These are phyloP conservation scores for Cheirogaleus major DNA, from an alignment of 2,797 vertebrate genomes.

Conservation along the genomic window DNA sequence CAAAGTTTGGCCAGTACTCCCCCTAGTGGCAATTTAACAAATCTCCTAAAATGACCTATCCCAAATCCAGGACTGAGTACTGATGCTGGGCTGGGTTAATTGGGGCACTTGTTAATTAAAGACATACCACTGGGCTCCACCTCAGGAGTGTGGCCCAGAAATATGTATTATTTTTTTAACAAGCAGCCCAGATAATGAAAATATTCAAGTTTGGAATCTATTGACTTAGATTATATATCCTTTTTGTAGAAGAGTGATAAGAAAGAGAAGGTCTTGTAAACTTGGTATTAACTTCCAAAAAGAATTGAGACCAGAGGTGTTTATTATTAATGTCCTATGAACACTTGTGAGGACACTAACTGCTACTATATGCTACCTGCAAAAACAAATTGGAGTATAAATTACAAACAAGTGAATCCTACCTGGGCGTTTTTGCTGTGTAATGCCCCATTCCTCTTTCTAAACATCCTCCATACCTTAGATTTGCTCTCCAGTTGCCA, in stretches of 20 bases:
- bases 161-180: neutral
- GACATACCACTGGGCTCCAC: neutral
- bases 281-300: neutral
- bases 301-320: neutral
- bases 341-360: neutral
- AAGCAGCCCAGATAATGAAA: neutral
- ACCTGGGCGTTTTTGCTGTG: neutral
- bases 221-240: neutral
- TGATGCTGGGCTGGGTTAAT: neutral
- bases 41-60: neutral
- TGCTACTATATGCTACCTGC: neutral
- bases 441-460: neutral
- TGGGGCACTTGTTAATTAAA: neutral
- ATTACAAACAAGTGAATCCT: neutral
- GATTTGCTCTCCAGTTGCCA: neutral
- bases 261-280: neutral
- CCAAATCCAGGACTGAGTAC: neutral
- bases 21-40: conserved; percentile 56
- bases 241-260: neutral
- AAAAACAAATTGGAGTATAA: neutral
- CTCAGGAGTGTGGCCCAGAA: neutral
- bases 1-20: conserved; percentile 60
- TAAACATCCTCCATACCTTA: neutral
- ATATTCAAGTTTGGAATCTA: neutral
- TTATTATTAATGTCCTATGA: neutral